Base-by-base conservation (phyloP, 2,888 invertebrate species). In the Lordiphosa fenestrarum region DNA sequence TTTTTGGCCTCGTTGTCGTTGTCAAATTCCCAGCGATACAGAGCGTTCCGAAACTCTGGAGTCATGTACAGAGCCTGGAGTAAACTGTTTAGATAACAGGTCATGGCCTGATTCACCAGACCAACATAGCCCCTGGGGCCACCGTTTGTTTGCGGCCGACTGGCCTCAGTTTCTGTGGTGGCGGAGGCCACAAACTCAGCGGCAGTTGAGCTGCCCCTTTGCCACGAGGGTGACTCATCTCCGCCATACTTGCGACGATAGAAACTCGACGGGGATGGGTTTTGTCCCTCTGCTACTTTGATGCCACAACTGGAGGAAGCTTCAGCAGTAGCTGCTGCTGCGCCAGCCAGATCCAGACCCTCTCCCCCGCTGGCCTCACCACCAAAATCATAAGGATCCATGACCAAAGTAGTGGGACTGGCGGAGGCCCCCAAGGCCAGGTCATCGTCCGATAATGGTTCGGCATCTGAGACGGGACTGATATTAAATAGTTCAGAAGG, bases 41-140 rank as follows among this genome's bases (percentile, higher is more conserved):
- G 90, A 3, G 95, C 95, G 90, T 97, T 97, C 37, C 96, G 91
- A 87, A 97, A 97, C 89, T 97, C 96, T 0, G 97, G 97, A 1
- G 96, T 97, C 96, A 97, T 97, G 86, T 92, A 97, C 4, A 97
- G 90, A 0, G 96, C 95, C 90, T 97, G 97, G 21, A 97, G 90
- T 42, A 97, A 90, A 89, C 96, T 96, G 90, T 97, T 97, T 57
- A 97, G 91, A 87, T 97, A 97, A 87, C 97, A 97, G 0, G 96
- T 97, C 96, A 96, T 97, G 1, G 96, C 96, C 88, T 96, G 95
- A 88, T 96, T 96, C 6, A 96, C 95, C 48, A 96, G 90, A 35
- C 96, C 96, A 7, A 95, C 95, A 88, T 94, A 95, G 10, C 86
- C 81, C 7, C 25, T 7, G 25, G 25, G 25, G 9, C 30, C 30